Base-by-base conservation (phyloP, 1,140 invertebrate species). In the Sarcophaga peregrina region DNA sequence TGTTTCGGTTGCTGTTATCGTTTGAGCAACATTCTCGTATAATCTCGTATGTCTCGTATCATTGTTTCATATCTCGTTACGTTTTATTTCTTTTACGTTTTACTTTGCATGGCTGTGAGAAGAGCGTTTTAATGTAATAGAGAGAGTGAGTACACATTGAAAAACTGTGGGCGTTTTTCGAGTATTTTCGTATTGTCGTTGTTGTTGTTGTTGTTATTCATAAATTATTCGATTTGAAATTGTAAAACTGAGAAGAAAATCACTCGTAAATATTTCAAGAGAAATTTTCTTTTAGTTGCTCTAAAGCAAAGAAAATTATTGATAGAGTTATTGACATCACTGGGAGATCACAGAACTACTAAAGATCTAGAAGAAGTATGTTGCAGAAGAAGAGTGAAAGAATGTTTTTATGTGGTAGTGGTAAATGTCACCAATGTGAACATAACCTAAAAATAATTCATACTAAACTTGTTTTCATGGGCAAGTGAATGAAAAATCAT, bases 141-240 rank as follows among this genome's bases (percentile, higher is more conserved):
- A n/a, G n/a, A n/a, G 20, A 20, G 62, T 2, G 25, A 25, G 8
- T 20, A 68, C 20, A 20, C 25, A 68, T 9, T 5, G 17, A 68
- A 17, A 20, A 68, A 68, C n/a, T 20, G 62, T 20, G 62, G 62
- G 62, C 62, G 62, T 68, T 68, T n/a, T 68, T 68, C n/a, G 54
- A 37, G 54, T 58, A 58, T 58, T 58, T 58, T 58, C 25, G 15
- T 58, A 58, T 58, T 58, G 3, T 58, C 13, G 5, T 58, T 58
- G 5, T 58, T 58, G 11, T 58, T 58, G 3, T 58, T 58, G 15
- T 52, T 52, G 8, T 17, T 68, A 68, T 68, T 68, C n/a, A 68
- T 68, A 68, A 68, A 25, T 68, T 68, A 68, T 68, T 68, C n/a
- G 25, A 37, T 37, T 37, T 37, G 25, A 37, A 37, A 37, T 37